phyloP scores from a whole-genome alignment of 2,113 vertebrate species.

The Dicrurus megarhynchus region DNA sequence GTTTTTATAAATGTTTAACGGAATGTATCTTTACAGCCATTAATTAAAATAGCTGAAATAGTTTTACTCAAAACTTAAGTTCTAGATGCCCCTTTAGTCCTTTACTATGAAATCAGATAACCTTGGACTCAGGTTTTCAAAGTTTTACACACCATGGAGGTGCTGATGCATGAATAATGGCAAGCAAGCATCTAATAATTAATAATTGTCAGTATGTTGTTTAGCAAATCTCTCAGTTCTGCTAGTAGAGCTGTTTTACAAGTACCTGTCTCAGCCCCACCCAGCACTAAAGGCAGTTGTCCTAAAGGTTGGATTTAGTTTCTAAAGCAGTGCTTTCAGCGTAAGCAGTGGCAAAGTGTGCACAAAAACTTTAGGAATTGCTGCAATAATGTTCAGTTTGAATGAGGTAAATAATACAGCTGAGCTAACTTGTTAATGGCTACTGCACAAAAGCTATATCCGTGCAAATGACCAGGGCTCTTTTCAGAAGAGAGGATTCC shows the following conservation, averaged over 20 bases:
- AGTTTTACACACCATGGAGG: slow-evolving; percentile 53
- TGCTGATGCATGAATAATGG: slow-evolving; percentile 66
- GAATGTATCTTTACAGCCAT: slow-evolving; percentile 74
- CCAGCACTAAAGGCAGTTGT: neutral
- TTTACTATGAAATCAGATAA: slow-evolving; percentile 47
- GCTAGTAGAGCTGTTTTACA: slow-evolving; percentile 38
- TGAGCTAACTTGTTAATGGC: neutral
- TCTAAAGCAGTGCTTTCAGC: neutral
- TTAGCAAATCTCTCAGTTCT: slow-evolving; percentile 36
- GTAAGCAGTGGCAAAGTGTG: neutral
- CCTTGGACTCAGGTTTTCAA: slow-evolving; percentile 68
- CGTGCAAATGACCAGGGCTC: neutral
- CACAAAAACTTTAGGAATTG: neutral
- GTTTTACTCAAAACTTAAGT: slow-evolving; percentile 59
- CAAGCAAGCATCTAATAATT: slow-evolving; percentile 64
- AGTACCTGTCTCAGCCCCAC: slow-evolving; percentile 1
- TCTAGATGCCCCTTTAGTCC: slow-evolving; percentile 44
- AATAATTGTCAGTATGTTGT: slow-evolving; percentile 11
- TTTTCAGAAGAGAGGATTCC: neutral
- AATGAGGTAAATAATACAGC: neutral
- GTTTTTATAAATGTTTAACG: slow-evolving; percentile 74
- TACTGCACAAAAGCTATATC: neutral
- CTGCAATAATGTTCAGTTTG: neutral
- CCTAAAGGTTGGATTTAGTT: slow-evolving; percentile 6
- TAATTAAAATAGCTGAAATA: slow-evolving; percentile 69